Evolutionary conservation across 2,797 vertebrate species (phyloP), one percentile per base, ranked within the genome.

Genomic region (Ctenosaura bakeri): DNA sequence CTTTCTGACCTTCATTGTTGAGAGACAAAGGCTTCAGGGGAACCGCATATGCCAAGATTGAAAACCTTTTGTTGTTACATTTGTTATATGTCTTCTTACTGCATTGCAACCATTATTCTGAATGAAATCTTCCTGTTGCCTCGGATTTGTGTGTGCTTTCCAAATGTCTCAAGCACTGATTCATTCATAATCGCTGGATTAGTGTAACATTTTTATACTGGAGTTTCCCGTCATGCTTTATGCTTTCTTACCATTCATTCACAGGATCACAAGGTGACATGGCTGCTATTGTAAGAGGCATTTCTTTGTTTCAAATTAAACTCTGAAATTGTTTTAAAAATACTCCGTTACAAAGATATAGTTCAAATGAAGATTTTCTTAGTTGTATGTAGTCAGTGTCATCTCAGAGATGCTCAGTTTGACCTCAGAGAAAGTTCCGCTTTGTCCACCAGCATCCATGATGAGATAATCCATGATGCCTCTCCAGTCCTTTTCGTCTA

Each of bases 171-270:
- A 90, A 90, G 94, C 95, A 90, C 95, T 93, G 90, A 94, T 96
- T 97, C 97, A 97, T 97, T 98, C 94, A 95, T 97, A 96, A 96
- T 96, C 96, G 93, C 93, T 93, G 83, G 96, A 96, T 95, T 95
- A 93, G 93, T 95, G 96, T 95, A 95, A 95, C 93, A 94, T 96
- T 94, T 90, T 96, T 95, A 96, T 95, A 94, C 94, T 94, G 94
- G 50, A 88, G 91, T 94, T 97, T 95, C 95, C 94, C 92, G 94
- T 95, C 93, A 92, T 94, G 92, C 92, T 93, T 96, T 94, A 88
- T 89, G 95, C 92, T 86, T 95, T 94, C 93, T 93, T 95, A 86
- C 66, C 91, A 92, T 93, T 96, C 96, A 97, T 98, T 97, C 97
- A 97, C 95, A 96, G 95, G 93, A 93, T 94, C 92, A 76, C 83